Conservation (phyloP, 2,113 vertebrate species). For the Etia nguti region DNA sequence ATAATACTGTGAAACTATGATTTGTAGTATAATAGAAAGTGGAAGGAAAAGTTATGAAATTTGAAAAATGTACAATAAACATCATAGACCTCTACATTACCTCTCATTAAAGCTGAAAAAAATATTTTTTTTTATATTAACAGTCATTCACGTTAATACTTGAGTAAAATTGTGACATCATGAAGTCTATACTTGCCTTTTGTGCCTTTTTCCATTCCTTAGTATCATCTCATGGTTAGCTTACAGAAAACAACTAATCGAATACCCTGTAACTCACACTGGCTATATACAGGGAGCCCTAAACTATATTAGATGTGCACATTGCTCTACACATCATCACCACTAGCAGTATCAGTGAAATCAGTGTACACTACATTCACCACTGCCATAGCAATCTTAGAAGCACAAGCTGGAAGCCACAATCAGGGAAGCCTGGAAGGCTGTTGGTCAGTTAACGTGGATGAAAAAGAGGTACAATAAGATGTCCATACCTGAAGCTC, state of each 20-base stretch:
- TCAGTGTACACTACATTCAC: neutral
- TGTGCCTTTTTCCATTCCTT: neutral
- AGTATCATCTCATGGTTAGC: neutral
- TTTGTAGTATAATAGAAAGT: neutral
- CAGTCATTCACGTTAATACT: neutral
- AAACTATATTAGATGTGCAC: neutral
- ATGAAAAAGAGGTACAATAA: neutral
- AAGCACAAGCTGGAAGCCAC: neutral
- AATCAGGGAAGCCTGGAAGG: neutral
- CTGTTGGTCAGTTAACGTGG: neutral
- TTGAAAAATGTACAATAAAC: neutral
- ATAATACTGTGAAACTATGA: neutral
- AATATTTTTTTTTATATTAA: fast-evolving
- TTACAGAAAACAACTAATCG: neutral
- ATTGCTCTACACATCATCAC: neutral
- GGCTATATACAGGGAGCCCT: neutral
- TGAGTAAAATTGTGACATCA: neutral
- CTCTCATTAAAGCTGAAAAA: neutral
- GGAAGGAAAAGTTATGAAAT: neutral
- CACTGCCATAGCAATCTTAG: neutral
- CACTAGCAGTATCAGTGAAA: neutral
- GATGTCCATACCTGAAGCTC: neutral
- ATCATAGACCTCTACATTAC: neutral
- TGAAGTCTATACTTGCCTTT: neutral
- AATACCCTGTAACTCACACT: neutral